These are phyloP conservation scores for Lamellibrachia satsuma DNA, from an alignment of 2,888 invertebrate species.

Conservation along the genomic window DNA sequence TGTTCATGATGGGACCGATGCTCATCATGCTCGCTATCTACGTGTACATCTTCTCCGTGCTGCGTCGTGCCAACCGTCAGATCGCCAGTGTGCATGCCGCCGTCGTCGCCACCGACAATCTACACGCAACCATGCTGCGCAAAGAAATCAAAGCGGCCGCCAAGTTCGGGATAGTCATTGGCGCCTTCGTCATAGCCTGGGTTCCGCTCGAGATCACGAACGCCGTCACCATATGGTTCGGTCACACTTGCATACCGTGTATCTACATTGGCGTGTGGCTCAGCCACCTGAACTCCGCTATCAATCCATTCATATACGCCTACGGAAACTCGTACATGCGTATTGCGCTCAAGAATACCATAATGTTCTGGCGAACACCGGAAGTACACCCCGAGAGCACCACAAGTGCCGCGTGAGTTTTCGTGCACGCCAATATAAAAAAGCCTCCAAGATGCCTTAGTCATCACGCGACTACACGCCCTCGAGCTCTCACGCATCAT, in stretches of 20 bases:
- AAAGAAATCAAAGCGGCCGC: slow-evolving; percentile 51
- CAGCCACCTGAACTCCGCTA: slow-evolving; percentile 57
- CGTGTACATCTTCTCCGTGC: slow-evolving; percentile 53
- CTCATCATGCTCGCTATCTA: slow-evolving; percentile 55
- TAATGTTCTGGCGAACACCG: background rate
- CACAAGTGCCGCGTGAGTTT: background rate
- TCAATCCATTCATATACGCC: slow-evolving; percentile 60
- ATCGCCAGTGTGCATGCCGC: slow-evolving; percentile 46
- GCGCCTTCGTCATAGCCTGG: slow-evolving; percentile 57
- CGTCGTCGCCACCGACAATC: slow-evolving; percentile 40
- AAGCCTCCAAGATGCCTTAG: too few relatives aligned
- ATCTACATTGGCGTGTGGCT: slow-evolving; percentile 49
- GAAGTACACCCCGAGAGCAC: background rate
- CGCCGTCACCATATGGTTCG: slow-evolving; percentile 40
- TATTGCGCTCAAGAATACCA: slow-evolving; percentile 27
- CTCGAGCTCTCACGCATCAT: background rate
- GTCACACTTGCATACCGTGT: slow-evolving; percentile 22
- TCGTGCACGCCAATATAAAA: too few relatives aligned
- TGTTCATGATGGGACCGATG: slow-evolving; percentile 53
- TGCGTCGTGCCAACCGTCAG: slow-evolving; percentile 51
- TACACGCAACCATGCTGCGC: slow-evolving; percentile 45
- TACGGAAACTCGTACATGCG: slow-evolving; percentile 30
- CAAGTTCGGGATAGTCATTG: slow-evolving; percentile 53
- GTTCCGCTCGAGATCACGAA: slow-evolving; percentile 57
- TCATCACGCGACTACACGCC: background rate